Evolutionary conservation across 2,797 vertebrate genomes (phyloP), one percentile per base, ranked within the genome.

Genomic region (Chelmon rostratus): DNA sequence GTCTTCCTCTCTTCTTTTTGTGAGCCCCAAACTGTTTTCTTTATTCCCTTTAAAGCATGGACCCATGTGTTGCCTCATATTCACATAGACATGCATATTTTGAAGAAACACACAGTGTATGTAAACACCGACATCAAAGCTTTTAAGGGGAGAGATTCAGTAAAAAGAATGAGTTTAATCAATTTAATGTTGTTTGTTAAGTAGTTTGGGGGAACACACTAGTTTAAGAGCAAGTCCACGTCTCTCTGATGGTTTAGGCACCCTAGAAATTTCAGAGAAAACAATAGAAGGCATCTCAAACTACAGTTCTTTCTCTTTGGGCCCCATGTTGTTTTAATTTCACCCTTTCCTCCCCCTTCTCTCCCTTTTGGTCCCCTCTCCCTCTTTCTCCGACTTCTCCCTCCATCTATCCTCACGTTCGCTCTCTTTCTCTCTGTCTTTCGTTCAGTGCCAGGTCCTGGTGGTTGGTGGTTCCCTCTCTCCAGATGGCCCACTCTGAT

Each of bases 401-500:
- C 52, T 71, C 76, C 50, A 35, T 83, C 74, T 44, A 42, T 64
- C 70, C 56, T 73, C 82, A 49, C 68, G 6, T 68, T 86, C 44
- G 16, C 28, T 75, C 65, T 75, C 49, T 49, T 50, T 58, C 66
- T 85, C 58, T 68, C 54, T 69, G 79, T 88, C 84, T 89, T 81
- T 92, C 11, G 80, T 84, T 88, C 64, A 12, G 79, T 91, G 89
- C 93, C 93, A 93, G 91, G 89, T 92, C 91, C 83, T 91, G 83
- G 82, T 93, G 90, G 83, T 89, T 91, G 90, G 91, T 93, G 88
- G 89, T 94, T 90, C 88, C 93, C 94, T 93, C 84, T 91, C 93
- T 97, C 96, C 97, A 98, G 96, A 97, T 96, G 95, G 96, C 93
- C 93, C 74, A 88, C 93, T 97, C 92, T 97, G 97, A 96, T 96